Evolutionary conservation across 2,888 invertebrate species (phyloP).

Genomic region (Lasiommata megera): DNA sequence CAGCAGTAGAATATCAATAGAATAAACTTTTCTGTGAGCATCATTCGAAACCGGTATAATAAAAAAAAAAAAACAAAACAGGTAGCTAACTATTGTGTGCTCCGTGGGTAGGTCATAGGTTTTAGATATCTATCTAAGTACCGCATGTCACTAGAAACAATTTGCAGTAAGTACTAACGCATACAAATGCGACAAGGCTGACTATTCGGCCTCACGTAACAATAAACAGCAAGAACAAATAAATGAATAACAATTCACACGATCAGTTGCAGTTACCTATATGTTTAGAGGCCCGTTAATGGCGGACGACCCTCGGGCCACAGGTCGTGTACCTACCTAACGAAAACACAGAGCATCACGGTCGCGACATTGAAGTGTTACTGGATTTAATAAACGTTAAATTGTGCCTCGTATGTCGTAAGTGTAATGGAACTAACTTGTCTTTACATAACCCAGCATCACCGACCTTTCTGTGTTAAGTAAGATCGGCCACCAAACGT

Average conservation of each 20-base stretch:
- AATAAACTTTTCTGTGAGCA: too few species aligned
- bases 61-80: too few species aligned
- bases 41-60: too few species aligned
- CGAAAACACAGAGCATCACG: slow-evolving; percentile 42
- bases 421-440: slow-evolving; percentile 38
- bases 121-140: too few species aligned
- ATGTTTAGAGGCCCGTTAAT: slow-evolving; percentile 40
- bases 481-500: slow-evolving; percentile 27
- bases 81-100: too few species aligned
- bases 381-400: slow-evolving; percentile 49
- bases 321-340: slow-evolving; percentile 53
- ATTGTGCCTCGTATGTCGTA: slow-evolving; percentile 48
- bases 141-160: slow-evolving; percentile 12
- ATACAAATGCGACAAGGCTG: slow-evolving; percentile 32
- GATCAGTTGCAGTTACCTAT: slow-evolving; percentile 30
- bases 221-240: slow-evolving; percentile 36
- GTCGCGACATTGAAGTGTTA: slow-evolving; percentile 68
- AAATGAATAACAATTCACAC: slow-evolving; percentile 40
- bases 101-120: too few species aligned
- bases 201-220: slow-evolving; percentile 40
- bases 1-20: too few species aligned
- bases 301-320: slow-evolving; percentile 44
- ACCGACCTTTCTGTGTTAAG: slow-evolving; percentile 49
- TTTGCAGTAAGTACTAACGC: slow-evolving; percentile 25
- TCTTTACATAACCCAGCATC: slow-evolving; percentile 52